Percentiles rank a stretch among this genome's conserved stretches.
These are phyloP conservation scores for Furcula furcula DNA, from an alignment of 2,888 invertebrate species.

Conservation along the genomic window DNA sequence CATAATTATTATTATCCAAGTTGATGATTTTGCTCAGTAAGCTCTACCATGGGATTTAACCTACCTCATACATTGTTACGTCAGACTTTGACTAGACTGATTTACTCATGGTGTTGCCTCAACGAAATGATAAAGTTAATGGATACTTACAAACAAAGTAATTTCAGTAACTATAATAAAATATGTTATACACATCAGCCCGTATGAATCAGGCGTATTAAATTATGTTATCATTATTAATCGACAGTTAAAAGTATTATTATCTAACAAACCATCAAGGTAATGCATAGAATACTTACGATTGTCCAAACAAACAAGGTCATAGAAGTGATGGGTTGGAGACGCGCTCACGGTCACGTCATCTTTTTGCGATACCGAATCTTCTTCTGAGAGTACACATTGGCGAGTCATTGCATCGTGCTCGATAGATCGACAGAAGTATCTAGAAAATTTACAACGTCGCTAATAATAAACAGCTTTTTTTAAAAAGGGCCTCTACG, in stretches of 20 bases:
- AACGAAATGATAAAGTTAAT: too few species aligned
- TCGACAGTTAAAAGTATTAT: conserved; percentile 11
- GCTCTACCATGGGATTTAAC: too few species aligned
- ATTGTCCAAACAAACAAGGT: conserved; percentile 93
- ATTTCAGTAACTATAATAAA: too few species aligned
- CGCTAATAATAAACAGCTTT: too few species aligned
- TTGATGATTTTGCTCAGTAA: too few species aligned
- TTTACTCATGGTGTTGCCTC: too few species aligned
- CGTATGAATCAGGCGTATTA: too few species aligned
- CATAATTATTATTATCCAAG: conserved; percentile 17
- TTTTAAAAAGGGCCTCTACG: too few species aligned
- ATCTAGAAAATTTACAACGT: conserved; percentile 60
- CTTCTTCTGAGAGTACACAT: conserved; percentile 95
- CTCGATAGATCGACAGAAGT: conserved; percentile 94
- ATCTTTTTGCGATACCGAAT: conserved; percentile 93
- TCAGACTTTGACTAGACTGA: too few species aligned
- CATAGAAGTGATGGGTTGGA: conserved; percentile 93
- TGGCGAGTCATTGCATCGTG: conserved; percentile 93
- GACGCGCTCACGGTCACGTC: conserved; percentile 93
- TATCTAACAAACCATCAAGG: conserved; percentile 15
- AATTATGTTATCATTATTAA: background rate
- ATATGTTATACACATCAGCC: too few species aligned
- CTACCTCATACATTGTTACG: too few species aligned
- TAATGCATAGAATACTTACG: conserved; percentile 90
- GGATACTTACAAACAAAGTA: too few species aligned